These are phyloP conservation scores for Schizaphis graminum DNA, from an alignment of 2,888 invertebrate genomes.

Conservation along the genomic window DNA sequence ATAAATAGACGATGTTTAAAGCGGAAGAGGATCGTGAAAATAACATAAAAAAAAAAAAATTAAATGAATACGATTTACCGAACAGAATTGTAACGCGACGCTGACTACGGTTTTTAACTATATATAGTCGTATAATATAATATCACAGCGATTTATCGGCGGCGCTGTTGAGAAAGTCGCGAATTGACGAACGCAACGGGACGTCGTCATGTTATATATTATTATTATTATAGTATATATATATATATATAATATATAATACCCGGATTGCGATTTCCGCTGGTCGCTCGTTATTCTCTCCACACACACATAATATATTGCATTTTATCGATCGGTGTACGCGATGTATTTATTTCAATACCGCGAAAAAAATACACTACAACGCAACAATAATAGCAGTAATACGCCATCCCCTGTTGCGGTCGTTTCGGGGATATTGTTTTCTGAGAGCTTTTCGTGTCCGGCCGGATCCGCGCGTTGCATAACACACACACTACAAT, in stretches of 20 bases:
- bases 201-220: slow-evolving; percentile 1
- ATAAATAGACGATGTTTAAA: not conserved
- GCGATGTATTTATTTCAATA: not conserved
- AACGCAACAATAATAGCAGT: not conserved
- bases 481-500: not conserved
- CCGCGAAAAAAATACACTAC: not conserved
- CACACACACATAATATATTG: not conserved
- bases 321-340: slow-evolving; percentile 22
- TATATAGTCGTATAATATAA: not conserved
- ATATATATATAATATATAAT: too few species aligned
- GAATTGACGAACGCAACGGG: slow-evolving; percentile 47
- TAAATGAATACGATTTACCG: not conserved
- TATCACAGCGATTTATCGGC: slow-evolving; percentile 23
- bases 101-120: slow-evolving; percentile 33
- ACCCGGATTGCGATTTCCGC: slow-evolving; percentile 20
- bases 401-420: not conserved
- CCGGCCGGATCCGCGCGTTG: not conserved
- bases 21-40: not conserved
- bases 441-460: not conserved
- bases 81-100: not conserved
- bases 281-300: not conserved
- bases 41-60: not conserved
- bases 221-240: not conserved
- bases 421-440: not conserved
- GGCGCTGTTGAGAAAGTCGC: not conserved